Percentiles rank a stretch among this genome's conserved stretches.
Evolutionary conservation across 2,113 vertebrate species (phyloP).

Genomic region (Pelmatolapia mariae): DNA sequence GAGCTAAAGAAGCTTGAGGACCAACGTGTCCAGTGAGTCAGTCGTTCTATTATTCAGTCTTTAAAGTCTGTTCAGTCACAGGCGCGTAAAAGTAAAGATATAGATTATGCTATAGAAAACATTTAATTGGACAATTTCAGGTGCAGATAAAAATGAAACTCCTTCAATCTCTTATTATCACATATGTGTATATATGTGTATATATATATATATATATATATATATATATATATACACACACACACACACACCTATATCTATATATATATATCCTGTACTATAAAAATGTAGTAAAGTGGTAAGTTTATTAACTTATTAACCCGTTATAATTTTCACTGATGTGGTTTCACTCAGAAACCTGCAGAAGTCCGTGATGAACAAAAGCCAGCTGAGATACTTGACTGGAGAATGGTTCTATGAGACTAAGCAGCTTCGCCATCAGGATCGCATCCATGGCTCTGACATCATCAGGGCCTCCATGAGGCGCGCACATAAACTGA

Average conservation of each 20-base stretch:
- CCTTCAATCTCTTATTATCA: background rate
- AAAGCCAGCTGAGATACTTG: conserved; percentile 80
- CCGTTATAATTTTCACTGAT: background rate
- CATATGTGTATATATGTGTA: rapidly evolving
- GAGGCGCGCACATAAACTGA: conserved; percentile 63
- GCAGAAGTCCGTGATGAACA: conserved; percentile 73
- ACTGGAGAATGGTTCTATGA: conserved; percentile 97
- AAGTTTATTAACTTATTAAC: background rate
- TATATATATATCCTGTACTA: background rate
- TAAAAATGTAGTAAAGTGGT: background rate
- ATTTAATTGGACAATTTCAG: background rate
- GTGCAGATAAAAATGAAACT: background rate
- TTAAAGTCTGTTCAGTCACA: background rate
- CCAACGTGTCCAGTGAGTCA: conserved; percentile 81
- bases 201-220: too few relatives aligned
- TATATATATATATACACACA: too few relatives aligned
- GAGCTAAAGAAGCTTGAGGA: conserved; percentile 85
- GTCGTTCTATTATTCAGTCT: background rate
- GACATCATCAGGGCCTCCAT: conserved; percentile 89
- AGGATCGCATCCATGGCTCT: conserved; percentile 83
- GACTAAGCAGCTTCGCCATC: conserved; percentile 86
- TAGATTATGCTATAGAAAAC: background rate
- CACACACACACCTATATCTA: rapidly evolving
- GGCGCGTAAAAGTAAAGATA: background rate
- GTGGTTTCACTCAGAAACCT: conserved; percentile 70